A percentile compares a stretch with the other conserved stretches of the same genome.
These are phyloP conservation scores for Geophilus truncorum DNA, from an alignment of 2,888 invertebrate genomes.

Conservation along the genomic window DNA sequence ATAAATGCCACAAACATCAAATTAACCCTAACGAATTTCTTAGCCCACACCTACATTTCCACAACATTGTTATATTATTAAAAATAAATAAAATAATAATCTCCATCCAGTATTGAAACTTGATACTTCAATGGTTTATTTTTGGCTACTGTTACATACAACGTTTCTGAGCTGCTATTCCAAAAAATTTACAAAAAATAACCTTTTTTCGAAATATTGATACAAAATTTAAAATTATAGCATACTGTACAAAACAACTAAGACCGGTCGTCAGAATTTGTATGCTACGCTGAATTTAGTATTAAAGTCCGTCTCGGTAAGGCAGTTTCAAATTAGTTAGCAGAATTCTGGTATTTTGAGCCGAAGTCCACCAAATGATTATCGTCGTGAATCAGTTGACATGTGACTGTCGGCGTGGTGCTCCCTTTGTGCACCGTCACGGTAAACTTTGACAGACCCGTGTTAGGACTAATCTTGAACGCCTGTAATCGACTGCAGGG, in stretches of 20 bases:
- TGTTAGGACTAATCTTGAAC: constrained; percentile 47
- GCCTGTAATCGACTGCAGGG: constrained; percentile 45
- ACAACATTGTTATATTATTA: too few relatives aligned
- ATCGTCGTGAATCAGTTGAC: constrained; percentile 46
- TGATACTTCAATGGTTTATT: too few relatives aligned
- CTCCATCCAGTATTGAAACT: too few relatives aligned
- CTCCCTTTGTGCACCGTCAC: constrained; percentile 42
- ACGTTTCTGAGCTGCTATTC: neutral
- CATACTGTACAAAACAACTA: neutral
- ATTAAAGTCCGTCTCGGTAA: neutral
- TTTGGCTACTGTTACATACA: neutral
- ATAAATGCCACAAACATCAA: too few relatives aligned
- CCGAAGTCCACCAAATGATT: constrained; percentile 44
- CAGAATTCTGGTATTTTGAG: neutral
- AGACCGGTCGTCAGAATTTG: neutral
- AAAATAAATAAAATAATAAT: too few relatives aligned
- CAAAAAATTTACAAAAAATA: neutral
- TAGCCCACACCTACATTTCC: too few relatives aligned
- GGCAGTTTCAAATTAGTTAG: neutral
- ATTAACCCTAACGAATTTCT: too few relatives aligned
- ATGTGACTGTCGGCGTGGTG: constrained; percentile 43
- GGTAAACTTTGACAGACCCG: constrained; percentile 48
- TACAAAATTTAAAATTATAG: neutral
- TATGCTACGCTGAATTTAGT: neutral
- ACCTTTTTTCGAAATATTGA: neutral